Percentiles rank a stretch among this genome's conserved stretches.
These are phyloP conservation scores for Capromys pilorides DNA, from an alignment of 2,797 vertebrate species.

Conservation along the genomic window DNA sequence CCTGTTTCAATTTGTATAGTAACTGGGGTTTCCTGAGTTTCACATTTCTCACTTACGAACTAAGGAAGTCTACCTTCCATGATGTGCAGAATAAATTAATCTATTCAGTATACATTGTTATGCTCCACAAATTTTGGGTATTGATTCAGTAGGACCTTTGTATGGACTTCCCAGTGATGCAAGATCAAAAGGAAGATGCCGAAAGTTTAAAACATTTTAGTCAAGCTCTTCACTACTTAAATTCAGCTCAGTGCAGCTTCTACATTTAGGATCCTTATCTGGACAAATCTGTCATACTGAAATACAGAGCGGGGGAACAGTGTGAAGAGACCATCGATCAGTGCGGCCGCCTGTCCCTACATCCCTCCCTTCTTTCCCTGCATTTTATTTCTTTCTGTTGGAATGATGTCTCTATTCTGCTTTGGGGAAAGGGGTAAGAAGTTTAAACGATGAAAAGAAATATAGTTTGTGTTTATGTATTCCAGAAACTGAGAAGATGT, in stretches of 20 bases:
- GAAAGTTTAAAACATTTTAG: neutral
- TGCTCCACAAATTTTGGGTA: neutral
- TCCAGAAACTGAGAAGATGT: neutral
- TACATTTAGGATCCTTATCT: neutral
- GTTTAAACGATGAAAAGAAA: neutral
- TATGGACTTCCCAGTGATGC: neutral
- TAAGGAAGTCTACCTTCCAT: neutral
- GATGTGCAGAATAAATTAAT: neutral
- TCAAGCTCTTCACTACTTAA: neutral
- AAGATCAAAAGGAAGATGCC: neutral
- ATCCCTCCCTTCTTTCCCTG: neutral
- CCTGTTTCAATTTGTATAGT: neutral
- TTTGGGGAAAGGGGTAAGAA: neutral
- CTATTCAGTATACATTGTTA: neutral
- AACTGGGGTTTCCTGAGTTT: neutral
- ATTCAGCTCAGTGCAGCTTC: neutral
- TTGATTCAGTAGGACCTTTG: neutral
- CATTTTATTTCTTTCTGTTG: neutral
- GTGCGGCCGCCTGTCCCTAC: rapidly evolving
- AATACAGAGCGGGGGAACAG: neutral
- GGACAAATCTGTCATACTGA: neutral
- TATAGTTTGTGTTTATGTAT: neutral
- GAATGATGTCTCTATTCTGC: neutral
- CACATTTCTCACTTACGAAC: neutral
- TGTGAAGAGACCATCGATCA: neutral